Percentiles rank a stretch among this genome's conserved stretches.
These are phyloP conservation scores for Polydrusus cervinus DNA, from an alignment of 2,888 invertebrate species.

Conservation along the genomic window DNA sequence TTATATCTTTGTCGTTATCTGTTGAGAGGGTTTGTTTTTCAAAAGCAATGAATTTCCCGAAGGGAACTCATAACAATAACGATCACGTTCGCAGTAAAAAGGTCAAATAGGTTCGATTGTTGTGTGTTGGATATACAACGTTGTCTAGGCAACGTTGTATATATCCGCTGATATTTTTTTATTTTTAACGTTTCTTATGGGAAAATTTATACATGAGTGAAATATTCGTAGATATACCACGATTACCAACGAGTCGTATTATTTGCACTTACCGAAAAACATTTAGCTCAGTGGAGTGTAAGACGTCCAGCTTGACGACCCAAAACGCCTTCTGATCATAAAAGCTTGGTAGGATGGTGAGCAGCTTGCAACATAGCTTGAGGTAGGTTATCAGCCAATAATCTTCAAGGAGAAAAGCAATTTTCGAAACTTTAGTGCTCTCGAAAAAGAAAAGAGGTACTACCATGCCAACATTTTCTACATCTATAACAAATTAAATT, in stretches of 20 bases:
- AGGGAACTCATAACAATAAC: too few species aligned
- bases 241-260: not conserved
- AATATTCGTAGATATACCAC: too few species aligned
- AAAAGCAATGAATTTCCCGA: too few species aligned
- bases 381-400: constrained; percentile 31
- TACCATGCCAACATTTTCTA: constrained; percentile 8
- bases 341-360: not conserved
- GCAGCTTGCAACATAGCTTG: constrained; percentile 36
- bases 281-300: not conserved
- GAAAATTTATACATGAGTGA: too few species aligned
- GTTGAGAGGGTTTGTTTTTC: too few species aligned
- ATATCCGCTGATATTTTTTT: too few species aligned
- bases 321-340: not conserved
- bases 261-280: not conserved
- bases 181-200: too few species aligned
- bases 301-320: constrained; percentile 18
- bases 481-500: not conserved
- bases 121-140: too few species aligned
- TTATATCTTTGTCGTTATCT: too few species aligned
- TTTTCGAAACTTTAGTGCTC: not conserved
- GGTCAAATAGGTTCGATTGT: too few species aligned
- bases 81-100: too few species aligned
- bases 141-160: too few species aligned
- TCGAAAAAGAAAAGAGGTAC: constrained; percentile 20
- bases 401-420: not conserved